Conservation (phyloP, 2,888 invertebrate species). For the Pyrgus malvae region DNA sequence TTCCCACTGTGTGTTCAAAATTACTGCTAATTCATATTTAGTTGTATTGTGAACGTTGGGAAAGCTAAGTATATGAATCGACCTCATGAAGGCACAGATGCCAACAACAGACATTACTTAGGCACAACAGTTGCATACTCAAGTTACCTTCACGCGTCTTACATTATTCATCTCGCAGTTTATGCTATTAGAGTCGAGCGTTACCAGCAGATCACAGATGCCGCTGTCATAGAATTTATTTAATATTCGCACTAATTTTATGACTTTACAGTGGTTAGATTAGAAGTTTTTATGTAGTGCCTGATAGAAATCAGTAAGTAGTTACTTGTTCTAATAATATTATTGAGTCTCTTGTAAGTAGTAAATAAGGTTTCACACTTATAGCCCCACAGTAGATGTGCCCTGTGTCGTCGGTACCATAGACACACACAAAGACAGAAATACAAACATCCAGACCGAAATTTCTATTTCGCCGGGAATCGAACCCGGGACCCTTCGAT, state of each 20-base stretch:
- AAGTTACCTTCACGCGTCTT: slow-evolving; percentile 9
- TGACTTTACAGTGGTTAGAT: slow-evolving; percentile 7
- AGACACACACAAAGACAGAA: no score
- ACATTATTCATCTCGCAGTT: slow-evolving; percentile 14
- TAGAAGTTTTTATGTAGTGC: not conserved
- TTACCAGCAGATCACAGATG: slow-evolving; percentile 20
- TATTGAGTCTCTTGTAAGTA: no score
- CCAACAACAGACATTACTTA: slow-evolving; percentile 5
- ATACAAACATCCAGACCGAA: no score
- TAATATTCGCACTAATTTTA: slow-evolving; percentile 18
- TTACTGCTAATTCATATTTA: no score
- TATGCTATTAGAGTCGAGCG: slow-evolving; percentile 6
- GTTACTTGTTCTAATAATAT: no score
- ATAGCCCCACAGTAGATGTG: no score
- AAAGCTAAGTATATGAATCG: not conserved
- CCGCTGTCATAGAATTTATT: slow-evolving; percentile 17
- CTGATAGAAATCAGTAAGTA: slow-evolving; percentile 1
- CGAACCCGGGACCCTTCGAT: no score
- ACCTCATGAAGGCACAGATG: slow-evolving; percentile 7
- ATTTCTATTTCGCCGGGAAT: no score
- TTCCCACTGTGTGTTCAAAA: no score
- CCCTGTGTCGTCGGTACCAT: no score
- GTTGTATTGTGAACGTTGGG: no score
- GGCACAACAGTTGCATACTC: slow-evolving; percentile 15
- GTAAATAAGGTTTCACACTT: no score